phyloP scores from a whole-genome alignment of 2,888 invertebrate species.

The Tinea pellionella region DNA sequence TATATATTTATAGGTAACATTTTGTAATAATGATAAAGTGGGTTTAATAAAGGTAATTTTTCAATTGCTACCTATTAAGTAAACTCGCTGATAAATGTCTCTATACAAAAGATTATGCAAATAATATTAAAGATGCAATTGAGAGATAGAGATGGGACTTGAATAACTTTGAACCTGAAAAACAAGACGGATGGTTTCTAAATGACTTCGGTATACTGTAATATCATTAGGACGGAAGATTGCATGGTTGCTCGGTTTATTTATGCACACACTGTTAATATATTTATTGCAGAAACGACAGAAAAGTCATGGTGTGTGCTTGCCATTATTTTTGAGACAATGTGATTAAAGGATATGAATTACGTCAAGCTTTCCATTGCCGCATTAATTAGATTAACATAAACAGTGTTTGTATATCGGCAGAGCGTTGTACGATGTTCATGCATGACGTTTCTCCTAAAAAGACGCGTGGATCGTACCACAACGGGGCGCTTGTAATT shows the following conservation, averaged over 20 bases:
- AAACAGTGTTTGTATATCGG: not conserved
- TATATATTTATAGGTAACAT: not conserved
- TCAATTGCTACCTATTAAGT: not conserved
- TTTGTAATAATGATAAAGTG: not conserved
- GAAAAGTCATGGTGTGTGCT: not conserved
- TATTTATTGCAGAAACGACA: not conserved
- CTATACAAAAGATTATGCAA: conserved; percentile 6
- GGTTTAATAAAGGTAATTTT: not conserved
- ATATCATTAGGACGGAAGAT: conserved; percentile 49
- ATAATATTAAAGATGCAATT: not conserved
- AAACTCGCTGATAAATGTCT: conserved; percentile 1
- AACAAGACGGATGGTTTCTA: conserved; percentile 28
- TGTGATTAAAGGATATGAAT: not conserved
- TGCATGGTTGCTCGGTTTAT: conserved; percentile 40
- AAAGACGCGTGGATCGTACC: conserved; percentile 13
- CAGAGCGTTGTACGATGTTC: not conserved
- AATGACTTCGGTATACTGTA: conserved; percentile 41
- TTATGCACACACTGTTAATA: conserved; percentile 36
- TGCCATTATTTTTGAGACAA: not conserved
- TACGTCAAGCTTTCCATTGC: not conserved
- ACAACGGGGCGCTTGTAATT: conserved; percentile 47
- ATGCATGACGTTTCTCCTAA: not conserved
- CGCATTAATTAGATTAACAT: not conserved
- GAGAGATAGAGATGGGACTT: not conserved
- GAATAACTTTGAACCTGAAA: not conserved